These are phyloP conservation scores for Sebastes fasciatus DNA, from an alignment of 2,113 vertebrate genomes.

Conservation along the genomic window DNA sequence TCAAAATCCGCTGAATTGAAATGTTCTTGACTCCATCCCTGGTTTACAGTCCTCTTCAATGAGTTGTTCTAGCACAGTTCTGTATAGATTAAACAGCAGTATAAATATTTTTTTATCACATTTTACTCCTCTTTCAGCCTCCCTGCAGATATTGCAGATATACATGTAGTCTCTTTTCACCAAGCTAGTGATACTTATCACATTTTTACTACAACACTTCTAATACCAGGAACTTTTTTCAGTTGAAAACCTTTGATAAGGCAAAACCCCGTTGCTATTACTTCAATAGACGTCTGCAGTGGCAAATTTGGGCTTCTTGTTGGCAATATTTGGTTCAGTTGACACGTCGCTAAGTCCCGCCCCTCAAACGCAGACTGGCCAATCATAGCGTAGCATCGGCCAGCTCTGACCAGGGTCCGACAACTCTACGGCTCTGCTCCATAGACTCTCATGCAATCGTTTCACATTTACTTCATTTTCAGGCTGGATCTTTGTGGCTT, in stretches of 20 bases:
- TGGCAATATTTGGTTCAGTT: constrained; percentile 9
- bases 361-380: too few relatives aligned
- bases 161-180: constrained; percentile 51
- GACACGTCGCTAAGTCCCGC: too few relatives aligned
- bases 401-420: too few relatives aligned
- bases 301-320: constrained; percentile 19
- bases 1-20: constrained; percentile 50
- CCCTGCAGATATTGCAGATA: constrained; percentile 49
- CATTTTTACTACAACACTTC: constrained; percentile 41
- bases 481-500: too few relatives aligned
- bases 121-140: constrained; percentile 36
- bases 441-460: too few relatives aligned
- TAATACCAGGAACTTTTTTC: constrained; percentile 28
- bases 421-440: too few relatives aligned
- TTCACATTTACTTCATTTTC: too few relatives aligned
- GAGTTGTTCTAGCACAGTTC: constrained; percentile 47
- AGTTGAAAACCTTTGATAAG: constrained; percentile 36
- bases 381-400: too few relatives aligned
- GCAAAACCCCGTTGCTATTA: constrained; percentile 36
- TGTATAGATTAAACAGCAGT: constrained; percentile 41
- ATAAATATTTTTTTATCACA: constrained; percentile 25
- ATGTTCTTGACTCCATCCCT: constrained; percentile 51
- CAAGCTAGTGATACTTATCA: constrained; percentile 45
- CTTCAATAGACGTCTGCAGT: constrained; percentile 25
- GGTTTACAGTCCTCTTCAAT: constrained; percentile 23